phyloP scores from a whole-genome alignment of 2,113 vertebrate genomes.

The Ailurus styani region DNA sequence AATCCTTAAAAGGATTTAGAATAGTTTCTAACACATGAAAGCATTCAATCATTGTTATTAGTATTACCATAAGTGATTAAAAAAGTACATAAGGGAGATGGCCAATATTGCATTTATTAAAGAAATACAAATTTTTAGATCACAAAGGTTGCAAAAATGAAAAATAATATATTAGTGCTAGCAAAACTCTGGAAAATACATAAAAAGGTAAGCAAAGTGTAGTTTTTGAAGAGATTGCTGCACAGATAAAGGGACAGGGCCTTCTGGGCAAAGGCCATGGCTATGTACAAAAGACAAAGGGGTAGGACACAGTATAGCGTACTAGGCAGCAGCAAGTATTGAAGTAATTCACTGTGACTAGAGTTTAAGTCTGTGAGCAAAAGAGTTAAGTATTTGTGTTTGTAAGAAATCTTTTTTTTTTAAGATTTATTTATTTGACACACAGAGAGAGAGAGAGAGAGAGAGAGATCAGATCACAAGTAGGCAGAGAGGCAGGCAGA shows the following conservation, averaged over 20 bases:
- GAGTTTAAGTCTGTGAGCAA: neutral
- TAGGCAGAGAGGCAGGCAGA: too few species aligned
- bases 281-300: neutral
- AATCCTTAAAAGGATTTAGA: neutral
- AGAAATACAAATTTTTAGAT: neutral
- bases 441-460: too few species aligned
- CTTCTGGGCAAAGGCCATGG: neutral
- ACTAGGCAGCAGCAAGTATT: neutral
- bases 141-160: neutral
- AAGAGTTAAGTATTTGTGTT: neutral
- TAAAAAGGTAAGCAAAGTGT: neutral
- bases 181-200: neutral
- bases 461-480: too few species aligned
- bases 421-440: too few species aligned
- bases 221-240: neutral
- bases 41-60: neutral
- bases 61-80: neutral
- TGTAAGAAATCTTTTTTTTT: too few species aligned
- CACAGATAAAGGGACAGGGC: neutral
- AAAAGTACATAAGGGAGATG: neutral
- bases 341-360: neutral
- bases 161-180: neutral
- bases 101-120: slow-evolving; percentile 25
- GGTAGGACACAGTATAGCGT: neutral
- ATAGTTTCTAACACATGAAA: neutral